Evolutionary conservation across 2,797 vertebrate genomes (phyloP), one percentile per base, ranked within the genome.

Genomic region (Gila robusta): DNA sequence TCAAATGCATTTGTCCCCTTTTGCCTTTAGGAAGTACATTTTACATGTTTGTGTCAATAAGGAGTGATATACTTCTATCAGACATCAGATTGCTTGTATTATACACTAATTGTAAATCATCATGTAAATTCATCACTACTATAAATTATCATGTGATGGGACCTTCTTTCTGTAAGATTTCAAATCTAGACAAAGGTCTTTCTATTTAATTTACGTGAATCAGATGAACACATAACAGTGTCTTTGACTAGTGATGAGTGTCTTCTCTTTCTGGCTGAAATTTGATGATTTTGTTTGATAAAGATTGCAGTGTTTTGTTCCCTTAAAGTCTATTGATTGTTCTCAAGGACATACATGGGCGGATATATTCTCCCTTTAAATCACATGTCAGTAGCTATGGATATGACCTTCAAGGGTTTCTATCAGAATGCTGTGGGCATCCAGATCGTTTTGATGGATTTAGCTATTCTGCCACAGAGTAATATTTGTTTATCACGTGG

Each of bases 361-460:
- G 37, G 14, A 70, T 78, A 78, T 62, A 49, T 73, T 85, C 54
- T 80, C 62, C n/a, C 67, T 85, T 85, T 80, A 85, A 85, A 72
- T 73, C 49, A 79, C 35, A 44, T 79, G 52, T 80, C 77, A 37
- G 77, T 73, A 59, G 74, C 41, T 62, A 72, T 85, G 56, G 69
- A 64, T 64, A 79, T 85, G 39, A 73, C 67, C 77, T 85, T 69
- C 67, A 64, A 39, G 10, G 26, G 26, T 66, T 85, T 80, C 69
- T 64, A 10, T 54, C 73, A 54, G 59, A 84, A 84, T 37, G 19
- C 71, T 74, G 76, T 79, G 35, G 17, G 47, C 67, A 28, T 47
- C 19, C 66, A 85, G 66, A 59, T 21, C 0, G n/a, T 84, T 26
- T 44, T 84, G 35, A 56, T 71, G 35, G 23, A 47, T 79, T 70